These are phyloP conservation scores for Perodicticus potto DNA, from an alignment of 2,797 vertebrate genomes.

Conservation along the genomic window DNA sequence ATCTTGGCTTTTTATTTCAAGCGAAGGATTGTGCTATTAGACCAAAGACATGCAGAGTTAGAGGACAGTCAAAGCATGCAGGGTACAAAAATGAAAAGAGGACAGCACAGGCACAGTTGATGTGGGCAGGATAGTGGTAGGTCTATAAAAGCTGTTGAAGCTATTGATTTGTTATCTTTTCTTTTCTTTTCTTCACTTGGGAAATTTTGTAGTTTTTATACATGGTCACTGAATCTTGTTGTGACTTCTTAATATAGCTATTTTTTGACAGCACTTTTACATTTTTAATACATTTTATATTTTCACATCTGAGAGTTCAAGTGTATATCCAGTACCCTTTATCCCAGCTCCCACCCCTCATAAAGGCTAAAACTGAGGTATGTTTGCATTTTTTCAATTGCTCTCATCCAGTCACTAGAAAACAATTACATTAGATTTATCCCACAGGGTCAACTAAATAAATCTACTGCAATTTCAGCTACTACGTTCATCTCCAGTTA, in stretches of 20 bases:
- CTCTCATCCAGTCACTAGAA: background rate
- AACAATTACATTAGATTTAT: background rate
- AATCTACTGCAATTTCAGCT: background rate
- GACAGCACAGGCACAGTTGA: accelerated
- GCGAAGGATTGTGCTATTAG: background rate
- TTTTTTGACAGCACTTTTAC: background rate
- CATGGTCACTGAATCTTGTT: background rate
- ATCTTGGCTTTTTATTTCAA: background rate
- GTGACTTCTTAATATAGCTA: background rate
- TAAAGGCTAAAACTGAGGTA: background rate
- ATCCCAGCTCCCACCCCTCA: background rate
- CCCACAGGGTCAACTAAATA: background rate
- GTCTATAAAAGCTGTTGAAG: background rate
- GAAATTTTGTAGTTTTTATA: background rate
- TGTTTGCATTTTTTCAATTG: background rate
- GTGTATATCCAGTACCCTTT: background rate
- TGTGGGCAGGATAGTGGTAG: accelerated
- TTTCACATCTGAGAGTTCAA: background rate
- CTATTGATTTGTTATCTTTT: background rate
- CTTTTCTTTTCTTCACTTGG: background rate
- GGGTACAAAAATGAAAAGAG: background rate
- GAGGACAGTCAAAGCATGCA: background rate
- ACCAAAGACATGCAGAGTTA: background rate
- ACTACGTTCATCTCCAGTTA: background rate
- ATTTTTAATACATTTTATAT: slow-evolving; percentile 24